phyloP scores from a whole-genome alignment of 23 tunicate genomes.

The Halocynthia roretzi region DNA sequence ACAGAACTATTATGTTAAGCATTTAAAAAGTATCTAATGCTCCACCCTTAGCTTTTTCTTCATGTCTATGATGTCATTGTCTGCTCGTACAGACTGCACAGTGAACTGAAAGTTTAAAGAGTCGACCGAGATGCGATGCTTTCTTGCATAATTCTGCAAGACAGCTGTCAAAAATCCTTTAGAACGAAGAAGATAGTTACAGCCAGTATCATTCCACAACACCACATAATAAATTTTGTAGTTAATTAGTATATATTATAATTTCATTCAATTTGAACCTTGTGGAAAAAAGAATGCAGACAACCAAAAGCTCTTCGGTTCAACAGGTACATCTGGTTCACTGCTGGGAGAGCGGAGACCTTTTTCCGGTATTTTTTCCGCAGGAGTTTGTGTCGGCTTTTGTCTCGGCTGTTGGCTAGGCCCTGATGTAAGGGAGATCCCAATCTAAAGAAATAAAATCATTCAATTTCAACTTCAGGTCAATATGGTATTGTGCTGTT shows the following conservation, averaged over 20 bases:
- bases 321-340: slow-evolving; percentile 11
- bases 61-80: slow-evolving; percentile 16
- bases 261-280: slow-evolving; percentile 24
- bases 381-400: slow-evolving; percentile 6
- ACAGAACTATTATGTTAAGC: neutral
- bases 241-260: neutral
- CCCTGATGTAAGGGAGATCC: too few species aligned
- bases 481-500: too few species aligned
- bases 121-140: slow-evolving; percentile 74
- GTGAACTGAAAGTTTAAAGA: slow-evolving; percentile 43
- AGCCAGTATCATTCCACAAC: neutral
- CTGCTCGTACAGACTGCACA: slow-evolving; percentile 22
- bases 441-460: too few species aligned
- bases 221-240: neutral
- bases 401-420: neutral
- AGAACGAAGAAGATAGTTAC: slow-evolving; percentile 3
- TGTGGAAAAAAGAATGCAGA: slow-evolving; percentile 94
- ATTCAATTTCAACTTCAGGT: too few species aligned
- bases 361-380: neutral
- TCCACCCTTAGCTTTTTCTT: slow-evolving; percentile 29
- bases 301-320: slow-evolving; percentile 87
- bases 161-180: slow-evolving; percentile 84
- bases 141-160: slow-evolving; percentile 83
- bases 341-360: neutral
- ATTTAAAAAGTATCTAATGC: neutral